Percentiles rank a stretch among this genome's conserved stretches.
phyloP scores from a whole-genome alignment of 2,888 invertebrate species.

The Sipha maydis region DNA sequence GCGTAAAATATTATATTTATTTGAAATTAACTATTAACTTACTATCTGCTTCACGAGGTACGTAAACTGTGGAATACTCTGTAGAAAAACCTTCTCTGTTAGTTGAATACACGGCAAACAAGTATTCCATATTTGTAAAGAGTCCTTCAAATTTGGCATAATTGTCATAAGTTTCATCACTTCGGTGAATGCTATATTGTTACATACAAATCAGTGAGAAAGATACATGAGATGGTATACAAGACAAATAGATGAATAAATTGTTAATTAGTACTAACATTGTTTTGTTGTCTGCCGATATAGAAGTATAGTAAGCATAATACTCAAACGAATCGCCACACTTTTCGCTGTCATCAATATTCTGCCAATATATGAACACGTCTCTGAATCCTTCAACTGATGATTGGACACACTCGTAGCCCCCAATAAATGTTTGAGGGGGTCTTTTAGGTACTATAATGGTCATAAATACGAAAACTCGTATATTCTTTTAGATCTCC shows the following conservation, averaged over 20 bases:
- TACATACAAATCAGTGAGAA: conserved; percentile 44
- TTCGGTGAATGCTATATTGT: conserved; percentile 69
- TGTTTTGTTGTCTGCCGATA: neutral
- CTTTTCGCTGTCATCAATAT: conserved; percentile 75
- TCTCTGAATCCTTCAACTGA: conserved; percentile 68
- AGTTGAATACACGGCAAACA: conserved; percentile 73
- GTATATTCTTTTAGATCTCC: no score
- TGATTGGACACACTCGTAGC: conserved; percentile 74
- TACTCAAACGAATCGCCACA: conserved; percentile 83
- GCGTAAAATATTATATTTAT: conserved; percentile 62
- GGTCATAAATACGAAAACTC: no score
- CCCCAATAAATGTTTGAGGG: conserved; percentile 78
- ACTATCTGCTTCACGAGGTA: conserved; percentile 73
- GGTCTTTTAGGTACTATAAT: conserved; percentile 67
- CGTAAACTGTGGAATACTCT: conserved; percentile 72
- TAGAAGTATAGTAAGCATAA: conserved; percentile 54
- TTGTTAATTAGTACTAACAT: conserved; percentile 4
- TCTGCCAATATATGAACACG: conserved; percentile 83
- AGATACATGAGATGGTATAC: neutral
- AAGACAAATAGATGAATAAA: conserved; percentile 9
- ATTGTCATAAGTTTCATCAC: conserved; percentile 67
- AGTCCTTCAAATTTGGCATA: conserved; percentile 74
- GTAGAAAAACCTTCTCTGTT: conserved; percentile 74
- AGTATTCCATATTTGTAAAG: conserved; percentile 68
- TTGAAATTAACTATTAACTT: conserved; percentile 64